A percentile compares a stretch with the other conserved stretches of the same genome.
Evolutionary conservation across 2,797 vertebrate genomes (phyloP).

Genomic region (Lagothrix lagotricha): DNA sequence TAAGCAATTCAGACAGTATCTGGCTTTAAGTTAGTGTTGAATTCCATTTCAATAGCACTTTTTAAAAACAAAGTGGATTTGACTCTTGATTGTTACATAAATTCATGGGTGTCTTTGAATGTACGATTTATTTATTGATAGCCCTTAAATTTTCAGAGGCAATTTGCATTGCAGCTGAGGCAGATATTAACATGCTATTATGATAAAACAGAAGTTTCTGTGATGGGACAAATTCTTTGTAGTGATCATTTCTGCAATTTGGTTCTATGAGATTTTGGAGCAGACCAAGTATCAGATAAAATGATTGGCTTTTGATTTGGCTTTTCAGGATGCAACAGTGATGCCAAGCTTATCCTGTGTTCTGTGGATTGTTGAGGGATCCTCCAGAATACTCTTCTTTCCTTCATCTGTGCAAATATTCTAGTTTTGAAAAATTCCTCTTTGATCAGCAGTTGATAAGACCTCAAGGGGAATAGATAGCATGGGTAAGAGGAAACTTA

Average conservation of each 20-base stretch:
- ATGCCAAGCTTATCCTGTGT: background rate
- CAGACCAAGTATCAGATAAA: background rate
- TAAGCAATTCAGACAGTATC: too few relatives aligned
- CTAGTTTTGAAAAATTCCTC: background rate
- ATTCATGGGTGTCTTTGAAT: slow-evolving; percentile 2
- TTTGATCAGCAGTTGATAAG: background rate
- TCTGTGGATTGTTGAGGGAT: background rate
- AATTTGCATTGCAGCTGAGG: background rate
- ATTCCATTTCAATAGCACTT: background rate
- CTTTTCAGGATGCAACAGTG: background rate
- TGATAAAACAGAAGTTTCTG: background rate
- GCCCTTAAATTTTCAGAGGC: slow-evolving; percentile 21
- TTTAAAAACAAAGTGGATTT: background rate
- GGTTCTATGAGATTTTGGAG: background rate
- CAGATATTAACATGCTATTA: background rate
- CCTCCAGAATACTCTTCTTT: background rate
- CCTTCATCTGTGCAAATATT: background rate
- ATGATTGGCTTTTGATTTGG: background rate
- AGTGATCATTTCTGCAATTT: background rate
- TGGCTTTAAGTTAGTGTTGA: background rate
- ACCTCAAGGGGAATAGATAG: background rate
- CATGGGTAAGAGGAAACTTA: background rate
- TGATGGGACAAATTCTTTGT: background rate
- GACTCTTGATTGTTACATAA: background rate
- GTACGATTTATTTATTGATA: background rate